Conservation (phyloP, 2,888 invertebrate species). For the Stenoptilia bipunctidactyla region DNA sequence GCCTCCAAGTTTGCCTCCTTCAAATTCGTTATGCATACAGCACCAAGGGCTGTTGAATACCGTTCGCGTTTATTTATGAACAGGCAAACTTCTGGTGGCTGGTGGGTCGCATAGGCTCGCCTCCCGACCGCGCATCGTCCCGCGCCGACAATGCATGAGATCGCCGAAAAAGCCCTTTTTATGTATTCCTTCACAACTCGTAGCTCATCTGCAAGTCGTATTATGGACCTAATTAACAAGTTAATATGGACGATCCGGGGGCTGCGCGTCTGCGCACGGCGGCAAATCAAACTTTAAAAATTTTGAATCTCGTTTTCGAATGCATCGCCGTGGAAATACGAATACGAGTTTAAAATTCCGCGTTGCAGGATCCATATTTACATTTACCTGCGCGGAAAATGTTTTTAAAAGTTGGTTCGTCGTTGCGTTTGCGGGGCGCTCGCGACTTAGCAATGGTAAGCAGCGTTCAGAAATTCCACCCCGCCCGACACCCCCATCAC, state of each 20-base stretch:
- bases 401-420: constrained; percentile 26
- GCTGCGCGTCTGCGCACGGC: constrained; percentile 62
- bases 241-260: constrained; percentile 85
- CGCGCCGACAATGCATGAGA: constrained; percentile 55
- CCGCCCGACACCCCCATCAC: constrained; percentile 69
- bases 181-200: constrained; percentile 76
- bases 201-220: constrained; percentile 90
- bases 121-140: constrained; percentile 36
- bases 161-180: constrained; percentile 77
- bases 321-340: constrained; percentile 19
- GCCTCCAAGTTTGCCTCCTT: constrained; percentile 73
- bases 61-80: constrained; percentile 74
- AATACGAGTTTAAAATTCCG: constrained; percentile 26
- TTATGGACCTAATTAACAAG: constrained; percentile 92
- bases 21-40: constrained; percentile 74
- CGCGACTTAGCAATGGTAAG: constrained; percentile 69
- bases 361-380: constrained; percentile 19
- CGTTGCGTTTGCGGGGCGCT: constrained; percentile 36
- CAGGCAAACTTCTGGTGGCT: constrained; percentile 71
- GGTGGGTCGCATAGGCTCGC: constrained; percentile 64
- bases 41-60: constrained; percentile 74
- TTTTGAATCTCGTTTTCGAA: constrained; percentile 17
- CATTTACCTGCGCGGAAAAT: constrained; percentile 39
- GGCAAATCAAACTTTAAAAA: constrained; percentile 13
- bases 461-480: constrained; percentile 69